Evolutionary conservation across 2,888 invertebrate genomes (phyloP).

Genomic region (Dryomyza anilis): DNA sequence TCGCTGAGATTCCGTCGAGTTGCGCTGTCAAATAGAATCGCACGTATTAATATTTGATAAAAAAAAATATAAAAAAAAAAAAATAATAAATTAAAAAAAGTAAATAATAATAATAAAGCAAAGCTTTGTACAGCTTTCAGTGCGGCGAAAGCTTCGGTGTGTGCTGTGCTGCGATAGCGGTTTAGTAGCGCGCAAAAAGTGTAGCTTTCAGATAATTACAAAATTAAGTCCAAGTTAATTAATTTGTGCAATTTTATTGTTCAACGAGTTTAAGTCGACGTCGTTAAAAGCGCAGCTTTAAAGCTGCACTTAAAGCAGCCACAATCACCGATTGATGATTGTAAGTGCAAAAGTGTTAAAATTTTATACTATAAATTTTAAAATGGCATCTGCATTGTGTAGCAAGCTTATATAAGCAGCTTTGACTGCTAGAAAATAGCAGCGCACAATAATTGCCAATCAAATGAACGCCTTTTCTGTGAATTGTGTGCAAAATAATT

Average conservation of each 20-base stretch:
- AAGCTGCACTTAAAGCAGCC: too few relatives aligned
- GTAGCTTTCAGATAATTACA: neutral
- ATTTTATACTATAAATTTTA: neutral
- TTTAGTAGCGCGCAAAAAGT: too few relatives aligned
- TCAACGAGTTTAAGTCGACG: too few relatives aligned
- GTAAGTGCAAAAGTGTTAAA: neutral
- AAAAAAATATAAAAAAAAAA: too few relatives aligned
- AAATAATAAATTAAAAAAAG: too few relatives aligned
- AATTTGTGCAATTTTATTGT: neutral
- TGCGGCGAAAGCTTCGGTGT: too few relatives aligned
- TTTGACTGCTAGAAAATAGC: neutral
- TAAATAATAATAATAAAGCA: too few relatives aligned
- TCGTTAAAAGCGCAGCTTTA: neutral
- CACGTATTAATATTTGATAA: neutral
- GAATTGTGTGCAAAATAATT: neutral
- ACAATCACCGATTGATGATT: too few relatives aligned
- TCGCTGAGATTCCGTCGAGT: slow-evolving; percentile 34
- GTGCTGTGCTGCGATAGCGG: too few relatives aligned
- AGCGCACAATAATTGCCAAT: neutral
- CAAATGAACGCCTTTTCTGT: neutral
- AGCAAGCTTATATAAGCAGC: neutral
- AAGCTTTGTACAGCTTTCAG: too few relatives aligned
- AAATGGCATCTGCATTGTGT: neutral
- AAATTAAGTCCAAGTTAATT: too few relatives aligned
- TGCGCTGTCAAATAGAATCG: neutral